Percentiles rank a stretch among this genome's conserved stretches.
These are phyloP conservation scores for Sitta europaea DNA, from an alignment of 2,113 vertebrate species.

Conservation along the genomic window DNA sequence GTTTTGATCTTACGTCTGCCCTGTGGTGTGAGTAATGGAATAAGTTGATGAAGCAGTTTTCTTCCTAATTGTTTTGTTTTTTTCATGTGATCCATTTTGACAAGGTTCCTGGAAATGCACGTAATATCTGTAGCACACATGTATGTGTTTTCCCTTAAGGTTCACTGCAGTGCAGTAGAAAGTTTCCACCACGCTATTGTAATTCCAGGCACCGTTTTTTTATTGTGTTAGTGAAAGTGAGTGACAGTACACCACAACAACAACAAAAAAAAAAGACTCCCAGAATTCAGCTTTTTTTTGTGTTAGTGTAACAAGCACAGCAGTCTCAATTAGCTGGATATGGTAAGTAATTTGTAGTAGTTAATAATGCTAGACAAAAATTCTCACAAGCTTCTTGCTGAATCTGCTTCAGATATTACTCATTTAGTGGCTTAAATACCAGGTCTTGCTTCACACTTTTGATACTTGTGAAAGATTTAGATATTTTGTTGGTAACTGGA, in stretches of 20 bases:
- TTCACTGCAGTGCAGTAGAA: constrained; percentile 22
- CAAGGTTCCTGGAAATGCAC: constrained; percentile 24
- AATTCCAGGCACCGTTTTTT: constrained; percentile 45
- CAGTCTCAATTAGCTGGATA: neutral
- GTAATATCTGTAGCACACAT: neutral
- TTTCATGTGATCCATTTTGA: constrained; percentile 32
- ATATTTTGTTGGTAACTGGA: neutral
- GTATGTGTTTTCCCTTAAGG: constrained; percentile 56
- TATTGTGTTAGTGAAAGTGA: constrained; percentile 58
- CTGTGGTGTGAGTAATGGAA: neutral
- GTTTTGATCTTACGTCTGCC: constrained; percentile 21
- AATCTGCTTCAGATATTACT: constrained; percentile 34
- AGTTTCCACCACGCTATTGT: constrained; percentile 37
- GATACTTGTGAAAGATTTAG: neutral
- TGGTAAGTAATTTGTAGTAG: neutral
- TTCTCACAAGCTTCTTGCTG: constrained; percentile 28
- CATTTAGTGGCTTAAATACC: neutral
- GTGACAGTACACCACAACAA: neutral
- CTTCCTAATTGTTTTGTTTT: neutral
- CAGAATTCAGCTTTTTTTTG: constrained; percentile 11
- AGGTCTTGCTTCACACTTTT: constrained; percentile 1
- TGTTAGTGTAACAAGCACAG: neutral
- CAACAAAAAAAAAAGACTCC: neutral
- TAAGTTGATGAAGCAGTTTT: constrained; percentile 47
- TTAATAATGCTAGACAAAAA: constrained; percentile 42